phyloP scores from a whole-genome alignment of 2,797 vertebrate species.

The Mormyrops boulengeri region DNA sequence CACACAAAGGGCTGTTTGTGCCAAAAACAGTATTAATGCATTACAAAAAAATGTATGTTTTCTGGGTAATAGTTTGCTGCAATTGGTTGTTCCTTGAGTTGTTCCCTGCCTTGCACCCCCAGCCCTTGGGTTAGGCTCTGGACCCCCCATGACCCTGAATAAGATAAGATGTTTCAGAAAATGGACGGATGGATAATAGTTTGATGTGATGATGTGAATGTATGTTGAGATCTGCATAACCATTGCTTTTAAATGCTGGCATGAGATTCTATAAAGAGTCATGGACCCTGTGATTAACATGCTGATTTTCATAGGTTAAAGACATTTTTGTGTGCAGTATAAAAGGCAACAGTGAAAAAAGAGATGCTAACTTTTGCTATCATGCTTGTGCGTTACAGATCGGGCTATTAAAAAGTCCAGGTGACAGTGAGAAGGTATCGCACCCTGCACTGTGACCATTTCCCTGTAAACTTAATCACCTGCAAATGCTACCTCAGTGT shows the following conservation, averaged over 20 bases:
- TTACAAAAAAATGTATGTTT: background rate
- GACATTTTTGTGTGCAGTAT: background rate
- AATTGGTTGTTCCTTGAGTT: background rate
- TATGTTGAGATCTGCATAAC: background rate
- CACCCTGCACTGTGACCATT: background rate
- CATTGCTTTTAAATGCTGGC: background rate
- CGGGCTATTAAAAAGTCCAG: background rate
- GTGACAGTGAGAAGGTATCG: background rate
- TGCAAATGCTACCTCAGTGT: background rate
- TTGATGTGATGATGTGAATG: background rate
- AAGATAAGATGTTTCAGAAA: background rate
- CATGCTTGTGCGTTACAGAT: background rate
- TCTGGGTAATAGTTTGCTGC: background rate
- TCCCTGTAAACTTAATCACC: background rate
- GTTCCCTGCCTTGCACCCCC: background rate
- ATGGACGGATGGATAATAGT: background rate
- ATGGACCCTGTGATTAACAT: background rate
- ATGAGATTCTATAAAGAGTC: background rate
- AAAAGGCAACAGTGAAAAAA: background rate
- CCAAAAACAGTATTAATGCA: background rate
- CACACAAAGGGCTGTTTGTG: background rate
- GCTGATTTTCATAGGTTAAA: background rate
- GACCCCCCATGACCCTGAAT: background rate
- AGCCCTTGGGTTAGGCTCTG: background rate
- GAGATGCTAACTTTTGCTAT: background rate